Conservation (phyloP, 1,140 invertebrate species). For the Batillaria attramentaria region DNA sequence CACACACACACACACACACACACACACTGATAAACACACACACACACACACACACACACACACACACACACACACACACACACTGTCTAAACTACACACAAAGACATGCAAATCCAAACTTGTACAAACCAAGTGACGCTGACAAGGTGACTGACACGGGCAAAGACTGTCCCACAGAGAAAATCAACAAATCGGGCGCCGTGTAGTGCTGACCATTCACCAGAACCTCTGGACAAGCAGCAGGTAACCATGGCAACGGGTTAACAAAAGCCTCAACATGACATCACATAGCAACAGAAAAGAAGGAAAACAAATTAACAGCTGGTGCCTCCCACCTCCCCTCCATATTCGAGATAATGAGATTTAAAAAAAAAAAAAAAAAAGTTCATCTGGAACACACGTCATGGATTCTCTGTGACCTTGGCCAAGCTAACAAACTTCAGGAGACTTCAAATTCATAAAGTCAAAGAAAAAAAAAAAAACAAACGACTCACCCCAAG, state of each 20-base stretch:
- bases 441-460: too few species aligned
- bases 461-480: not conserved
- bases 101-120: not conserved
- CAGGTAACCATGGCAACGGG: too few species aligned
- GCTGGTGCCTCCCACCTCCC: too few species aligned
- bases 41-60: not conserved
- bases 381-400: too few species aligned
- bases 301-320: too few species aligned
- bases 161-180: constrained; percentile 3
- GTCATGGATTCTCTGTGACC: too few species aligned
- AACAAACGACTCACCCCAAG: constrained; percentile 50
- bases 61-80: not conserved
- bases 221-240: constrained; percentile 17
- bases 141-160: not conserved
- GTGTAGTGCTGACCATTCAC: constrained; percentile 26
- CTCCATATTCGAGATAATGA: too few species aligned
- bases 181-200: constrained; percentile 22
- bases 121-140: not conserved
- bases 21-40: not conserved
- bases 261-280: not conserved
- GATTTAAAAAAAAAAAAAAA: too few species aligned
- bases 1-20: not conserved
- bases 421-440: too few species aligned
- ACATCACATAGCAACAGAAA: not conserved
- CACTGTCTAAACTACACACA: not conserved